phyloP scores from a whole-genome alignment of 53 echinoderm and acorn worm genomes.

The Apostichopus leukothele region DNA sequence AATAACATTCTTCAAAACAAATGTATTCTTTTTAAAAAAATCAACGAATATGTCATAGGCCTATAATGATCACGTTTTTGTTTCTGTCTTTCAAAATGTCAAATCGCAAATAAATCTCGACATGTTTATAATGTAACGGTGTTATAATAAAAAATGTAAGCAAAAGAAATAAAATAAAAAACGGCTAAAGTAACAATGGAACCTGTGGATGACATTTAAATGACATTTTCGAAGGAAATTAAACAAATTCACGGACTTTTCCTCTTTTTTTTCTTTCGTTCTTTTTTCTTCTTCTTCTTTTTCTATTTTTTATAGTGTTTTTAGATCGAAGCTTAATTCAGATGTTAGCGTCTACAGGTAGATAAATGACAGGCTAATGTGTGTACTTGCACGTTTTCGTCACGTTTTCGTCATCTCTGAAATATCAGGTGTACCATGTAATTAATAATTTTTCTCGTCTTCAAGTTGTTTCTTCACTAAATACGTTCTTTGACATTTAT shows the following conservation, averaged over 20 bases:
- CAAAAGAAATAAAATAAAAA: too few species aligned
- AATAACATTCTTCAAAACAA: too few species aligned
- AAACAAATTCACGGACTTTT: not conserved
- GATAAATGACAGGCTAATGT: slow-evolving; percentile 10
- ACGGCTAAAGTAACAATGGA: too few species aligned
- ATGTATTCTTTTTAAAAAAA: too few species aligned
- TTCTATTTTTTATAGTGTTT: not conserved
- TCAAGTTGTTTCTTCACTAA: not conserved
- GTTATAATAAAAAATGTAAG: too few species aligned
- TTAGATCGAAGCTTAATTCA: not conserved
- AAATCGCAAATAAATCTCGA: too few species aligned
- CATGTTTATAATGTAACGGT: too few species aligned
- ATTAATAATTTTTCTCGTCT: not conserved
- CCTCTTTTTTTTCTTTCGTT: not conserved
- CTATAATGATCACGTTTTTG: too few species aligned
- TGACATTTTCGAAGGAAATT: not conserved
- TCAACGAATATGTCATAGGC: too few species aligned
- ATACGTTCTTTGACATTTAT: slow-evolving; percentile 16
- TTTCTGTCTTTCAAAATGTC: too few species aligned
- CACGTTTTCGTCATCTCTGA: not conserved
- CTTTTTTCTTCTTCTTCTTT: not conserved
- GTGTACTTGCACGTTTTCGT: not conserved
- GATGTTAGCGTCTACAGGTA: not conserved
- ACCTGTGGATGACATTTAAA: too few species aligned
- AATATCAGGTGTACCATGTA: not conserved